Conservation (phyloP, 37 sponge, comb jelly and placozoan genomes). For the Beroe ovata region DNA sequence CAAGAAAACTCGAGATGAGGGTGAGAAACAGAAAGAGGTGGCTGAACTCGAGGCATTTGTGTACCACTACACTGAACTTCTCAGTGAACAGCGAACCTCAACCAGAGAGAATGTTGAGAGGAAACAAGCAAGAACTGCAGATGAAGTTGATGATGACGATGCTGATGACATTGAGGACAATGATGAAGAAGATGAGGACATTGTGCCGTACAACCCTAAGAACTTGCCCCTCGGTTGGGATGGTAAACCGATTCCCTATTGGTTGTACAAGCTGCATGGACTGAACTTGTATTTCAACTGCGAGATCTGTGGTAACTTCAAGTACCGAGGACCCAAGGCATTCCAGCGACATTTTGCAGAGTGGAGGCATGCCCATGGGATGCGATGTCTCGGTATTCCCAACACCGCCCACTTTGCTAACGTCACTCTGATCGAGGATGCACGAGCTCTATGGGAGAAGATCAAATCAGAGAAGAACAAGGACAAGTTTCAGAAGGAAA, state of each 20-base stretch:
- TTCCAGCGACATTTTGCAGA: slow-evolving; percentile 98
- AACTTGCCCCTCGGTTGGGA: slow-evolving; percentile 99
- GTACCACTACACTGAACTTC: slow-evolving; percentile 79
- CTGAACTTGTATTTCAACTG: slow-evolving; percentile 94
- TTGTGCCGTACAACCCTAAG: slow-evolving; percentile 94
- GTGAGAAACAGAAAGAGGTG: slow-evolving; percentile 75
- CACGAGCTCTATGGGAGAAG: slow-evolving; percentile 89
- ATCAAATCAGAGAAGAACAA: slow-evolving; percentile 71
- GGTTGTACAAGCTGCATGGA: slow-evolving; percentile 99
- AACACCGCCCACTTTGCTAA: slow-evolving; percentile 99
- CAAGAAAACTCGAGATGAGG: slow-evolving; percentile 71
- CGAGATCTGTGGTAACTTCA: slow-evolving; percentile 95
- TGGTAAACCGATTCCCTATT: slow-evolving; percentile 99
- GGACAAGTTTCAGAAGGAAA: slow-evolving; percentile 28
- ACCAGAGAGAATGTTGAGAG: slow-evolving; percentile 96
- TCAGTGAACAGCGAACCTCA: slow-evolving; percentile 87
- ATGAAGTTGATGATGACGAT: slow-evolving; percentile 82
- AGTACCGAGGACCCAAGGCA: slow-evolving; percentile 93
- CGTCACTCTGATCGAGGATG: slow-evolving; percentile 87
- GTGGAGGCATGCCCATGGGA: slow-evolving; percentile 98
- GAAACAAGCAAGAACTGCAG: slow-evolving; percentile 91
- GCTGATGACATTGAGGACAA: slow-evolving; percentile 70
- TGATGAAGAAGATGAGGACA: slow-evolving; percentile 80
- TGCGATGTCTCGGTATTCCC: slow-evolving; percentile 97
- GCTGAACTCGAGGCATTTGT: slow-evolving; percentile 85